A percentile compares a stretch with the other conserved stretches of the same genome.
Evolutionary conservation across 2,888 invertebrate species (phyloP).

Genomic region (Carterocephalus palaemon): DNA sequence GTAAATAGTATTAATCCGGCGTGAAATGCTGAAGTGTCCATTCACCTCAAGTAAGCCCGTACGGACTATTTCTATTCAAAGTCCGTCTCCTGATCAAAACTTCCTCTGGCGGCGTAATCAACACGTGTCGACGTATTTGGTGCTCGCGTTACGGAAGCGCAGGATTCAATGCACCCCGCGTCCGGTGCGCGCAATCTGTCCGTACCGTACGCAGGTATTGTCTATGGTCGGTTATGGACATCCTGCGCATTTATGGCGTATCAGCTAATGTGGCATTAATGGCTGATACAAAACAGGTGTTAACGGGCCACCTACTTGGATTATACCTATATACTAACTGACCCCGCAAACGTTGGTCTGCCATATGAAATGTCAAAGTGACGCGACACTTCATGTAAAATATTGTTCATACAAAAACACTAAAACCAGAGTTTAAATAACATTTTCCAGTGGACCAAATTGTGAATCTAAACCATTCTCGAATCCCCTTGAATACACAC

Average conservation of each 20-base stretch:
- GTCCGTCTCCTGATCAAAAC: constrained; percentile 30
- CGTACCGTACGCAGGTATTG: constrained; percentile 43
- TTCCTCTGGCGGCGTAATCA: constrained; percentile 29
- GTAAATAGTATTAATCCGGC: too few species aligned
- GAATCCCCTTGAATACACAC: too few species aligned
- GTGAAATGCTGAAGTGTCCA: constrained; percentile 6
- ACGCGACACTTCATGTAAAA: too few species aligned
- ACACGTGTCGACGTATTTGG: constrained; percentile 39
- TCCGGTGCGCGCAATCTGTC: constrained; percentile 61
- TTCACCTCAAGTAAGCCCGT: too few species aligned
- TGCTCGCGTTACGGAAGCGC: constrained; percentile 40
- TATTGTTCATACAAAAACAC: too few species aligned
- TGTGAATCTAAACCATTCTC: too few species aligned
- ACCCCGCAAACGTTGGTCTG: too few species aligned
- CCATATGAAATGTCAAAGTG: too few species aligned
- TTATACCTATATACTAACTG: too few species aligned
- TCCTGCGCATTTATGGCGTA: constrained; percentile 45
- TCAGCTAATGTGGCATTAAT: constrained; percentile 3
- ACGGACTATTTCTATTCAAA: constrained; percentile 30
- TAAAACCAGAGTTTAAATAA: too few species aligned
- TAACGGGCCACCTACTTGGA: constrained; percentile 12
- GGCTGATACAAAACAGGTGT: constrained; percentile 7
- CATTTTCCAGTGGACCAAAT: too few species aligned
- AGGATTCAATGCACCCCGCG: constrained; percentile 62
- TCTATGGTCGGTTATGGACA: constrained; percentile 53